These are phyloP conservation scores for Liodrosophila aerea DNA, from an alignment of 2,888 invertebrate genomes.

Conservation along the genomic window DNA sequence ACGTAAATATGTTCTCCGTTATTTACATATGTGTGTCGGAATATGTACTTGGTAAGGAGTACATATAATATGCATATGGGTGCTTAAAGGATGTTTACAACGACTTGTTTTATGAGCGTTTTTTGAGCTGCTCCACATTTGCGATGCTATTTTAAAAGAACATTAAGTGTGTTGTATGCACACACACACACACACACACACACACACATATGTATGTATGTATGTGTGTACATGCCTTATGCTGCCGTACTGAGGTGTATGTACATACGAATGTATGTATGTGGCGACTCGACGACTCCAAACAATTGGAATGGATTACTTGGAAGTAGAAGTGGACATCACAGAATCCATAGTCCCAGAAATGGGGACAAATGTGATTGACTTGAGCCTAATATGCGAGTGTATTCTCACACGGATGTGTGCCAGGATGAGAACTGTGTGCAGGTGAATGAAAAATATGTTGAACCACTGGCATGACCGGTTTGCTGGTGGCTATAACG, in stretches of 20 bases:
- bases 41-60: too few relatives aligned
- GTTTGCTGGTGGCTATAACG: constrained; percentile 21
- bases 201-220: background rate
- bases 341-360: too few relatives aligned
- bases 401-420: background rate
- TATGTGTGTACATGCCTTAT: background rate
- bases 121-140: background rate
- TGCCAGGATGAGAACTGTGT: background rate
- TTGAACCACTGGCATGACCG: constrained; percentile 40
- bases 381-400: background rate
- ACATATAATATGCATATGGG: too few relatives aligned
- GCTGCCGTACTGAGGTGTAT: too few relatives aligned
- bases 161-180: too few relatives aligned
- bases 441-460: constrained; percentile 12
- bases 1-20: background rate
- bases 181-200: background rate
- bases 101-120: too few relatives aligned
- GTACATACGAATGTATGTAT: too few relatives aligned
- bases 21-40: constrained; percentile 1
- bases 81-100: too few relatives aligned
- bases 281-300: too few relatives aligned
- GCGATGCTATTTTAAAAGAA: background rate
- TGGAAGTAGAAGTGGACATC: too few relatives aligned
- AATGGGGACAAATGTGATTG: too few relatives aligned
- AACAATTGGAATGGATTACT: too few relatives aligned